A percentile compares a stretch with the other conserved stretches of the same genome.
phyloP scores from a whole-genome alignment of 2,888 invertebrate species.

The Neoascia interrupta region DNA sequence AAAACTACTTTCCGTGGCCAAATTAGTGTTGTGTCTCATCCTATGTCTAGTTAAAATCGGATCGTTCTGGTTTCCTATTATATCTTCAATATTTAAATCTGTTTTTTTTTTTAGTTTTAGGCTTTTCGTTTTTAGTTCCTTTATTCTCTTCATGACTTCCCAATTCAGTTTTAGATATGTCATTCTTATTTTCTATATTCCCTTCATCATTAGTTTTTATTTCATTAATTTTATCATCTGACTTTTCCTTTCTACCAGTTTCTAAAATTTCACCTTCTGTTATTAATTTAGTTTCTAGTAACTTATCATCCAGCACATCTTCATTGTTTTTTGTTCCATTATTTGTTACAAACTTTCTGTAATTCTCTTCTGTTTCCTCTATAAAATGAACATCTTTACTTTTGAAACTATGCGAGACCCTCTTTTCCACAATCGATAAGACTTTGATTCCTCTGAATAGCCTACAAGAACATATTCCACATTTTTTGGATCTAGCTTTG shows the following conservation, averaged over 20 bases:
- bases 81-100: background rate
- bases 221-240: background rate
- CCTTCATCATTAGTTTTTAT: background rate
- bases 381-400: conserved; percentile 54
- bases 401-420: conserved; percentile 9
- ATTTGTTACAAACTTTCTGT: background rate
- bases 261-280: background rate
- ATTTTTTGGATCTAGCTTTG: conserved; percentile 31
- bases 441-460: too few relatives aligned
- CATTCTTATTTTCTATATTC: background rate
- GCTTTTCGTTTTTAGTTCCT: background rate
- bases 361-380: too few relatives aligned
- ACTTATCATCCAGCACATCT: background rate
- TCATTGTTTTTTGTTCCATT: background rate
- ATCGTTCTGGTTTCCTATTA: too few relatives aligned
- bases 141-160: background rate
- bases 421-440: conserved; percentile 47
- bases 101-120: background rate
- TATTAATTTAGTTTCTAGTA: background rate
- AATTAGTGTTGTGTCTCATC: too few relatives aligned
- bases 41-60: too few relatives aligned
- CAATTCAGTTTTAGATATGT: background rate
- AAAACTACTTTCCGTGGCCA: too few relatives aligned
- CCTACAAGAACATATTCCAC: conserved; percentile 25
- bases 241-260: too few relatives aligned